Evolutionary conservation across 2,888 invertebrate species (phyloP).

Genomic region (Rotaria macrura): DNA sequence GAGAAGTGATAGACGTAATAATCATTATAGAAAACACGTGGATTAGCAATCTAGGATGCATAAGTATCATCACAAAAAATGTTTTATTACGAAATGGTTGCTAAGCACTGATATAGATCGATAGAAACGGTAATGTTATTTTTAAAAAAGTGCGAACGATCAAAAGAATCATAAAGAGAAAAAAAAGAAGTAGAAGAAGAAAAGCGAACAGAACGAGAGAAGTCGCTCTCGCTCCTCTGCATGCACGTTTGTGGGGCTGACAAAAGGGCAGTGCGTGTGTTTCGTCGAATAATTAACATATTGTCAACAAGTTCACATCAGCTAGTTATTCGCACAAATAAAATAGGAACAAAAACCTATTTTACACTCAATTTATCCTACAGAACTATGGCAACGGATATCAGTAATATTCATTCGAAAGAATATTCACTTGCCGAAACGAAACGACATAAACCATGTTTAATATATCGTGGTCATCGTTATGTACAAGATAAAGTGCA

Average conservation of each 20-base stretch:
- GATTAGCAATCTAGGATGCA: not conserved
- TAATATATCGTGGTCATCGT: not conserved
- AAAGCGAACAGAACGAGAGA: not conserved
- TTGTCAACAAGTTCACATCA: not conserved
- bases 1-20: not conserved
- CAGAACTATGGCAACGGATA: not conserved
- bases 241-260: not conserved
- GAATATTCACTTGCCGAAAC: not conserved
- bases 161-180: not conserved
- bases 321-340: not conserved
- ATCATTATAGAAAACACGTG: not conserved
- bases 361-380: not conserved
- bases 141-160: not conserved
- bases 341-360: not conserved
- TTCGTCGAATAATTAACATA: slow-evolving; percentile 15
- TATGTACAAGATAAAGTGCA: slow-evolving; percentile 11
- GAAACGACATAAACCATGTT: not conserved
- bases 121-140: not conserved
- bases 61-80: not conserved
- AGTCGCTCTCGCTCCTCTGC: not conserved
- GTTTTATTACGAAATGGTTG: not conserved
- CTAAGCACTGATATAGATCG: not conserved
- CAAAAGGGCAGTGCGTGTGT: not conserved
- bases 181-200: not conserved
- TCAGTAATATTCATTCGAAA: not conserved